Base-by-base conservation (phyloP, 2,888 invertebrate species). In the Chloromyia formosa region DNA sequence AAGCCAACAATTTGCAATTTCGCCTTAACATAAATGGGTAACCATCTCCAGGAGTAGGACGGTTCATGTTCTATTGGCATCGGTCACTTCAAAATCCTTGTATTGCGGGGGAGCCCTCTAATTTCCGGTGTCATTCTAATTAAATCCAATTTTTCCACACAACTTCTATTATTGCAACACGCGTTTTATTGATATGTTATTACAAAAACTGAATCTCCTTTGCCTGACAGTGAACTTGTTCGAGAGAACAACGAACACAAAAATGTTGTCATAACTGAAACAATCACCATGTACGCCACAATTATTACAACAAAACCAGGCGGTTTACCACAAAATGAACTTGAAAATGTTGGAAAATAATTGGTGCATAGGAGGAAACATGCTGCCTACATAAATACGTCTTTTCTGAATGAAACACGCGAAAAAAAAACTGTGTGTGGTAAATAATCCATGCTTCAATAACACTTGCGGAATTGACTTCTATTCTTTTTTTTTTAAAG, bases 371-470 rank as follows among this genome's bases (percentile, higher is more conserved):
- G 23, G 27, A 60, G 27, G 3, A 35, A 20, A 60, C 23, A 60
- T 14, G 60, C 23, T n/a, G 16, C 49, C 16, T 49, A n/a, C 4
- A 49, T 35, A 35, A 35, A 7, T 35, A 35, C 27, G 27, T 35
- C 2, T 35, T 35, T 35, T 35, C 27, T 35, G 2, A 35, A 35
- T 7, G 7, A 35, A 7, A 35, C 27, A 35, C 27, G 27, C 18
- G 1, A 56, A 18, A 56, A 18, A 56, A 56, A 9, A 18, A 56
- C 9, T 9, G 7, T 9, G 7, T 16, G 27, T 35, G 27, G 27
- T 18, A 56, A 60, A 62, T 62, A 23, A 62, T 62, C 40, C 62
- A 62, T 40, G 40, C 62, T 62, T 62, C 62, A 62, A 62, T 62
- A 62, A 62, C 23, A 62, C 62, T 60, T 60, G 60, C n/a, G 16